Evolutionary conservation across 2,888 invertebrate genomes (phyloP).

Genomic region (Cepaea hortensis): DNA sequence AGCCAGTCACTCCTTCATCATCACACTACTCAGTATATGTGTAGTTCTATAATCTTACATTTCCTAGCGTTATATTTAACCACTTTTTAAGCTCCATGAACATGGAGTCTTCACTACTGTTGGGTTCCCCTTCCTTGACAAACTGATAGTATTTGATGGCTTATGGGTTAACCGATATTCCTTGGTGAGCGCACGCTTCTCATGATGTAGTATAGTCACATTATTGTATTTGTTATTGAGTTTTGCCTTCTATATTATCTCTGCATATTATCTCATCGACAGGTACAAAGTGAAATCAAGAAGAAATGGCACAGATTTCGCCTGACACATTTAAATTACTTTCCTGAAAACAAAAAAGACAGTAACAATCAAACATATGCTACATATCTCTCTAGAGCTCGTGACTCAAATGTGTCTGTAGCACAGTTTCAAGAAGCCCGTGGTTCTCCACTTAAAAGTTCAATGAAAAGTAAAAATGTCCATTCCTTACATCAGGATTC

Average conservation of each 20-base stretch:
- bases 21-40: too few relatives aligned
- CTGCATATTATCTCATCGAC: neutral
- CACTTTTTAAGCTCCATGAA: too few relatives aligned
- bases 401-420: constrained; percentile 35
- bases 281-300: constrained; percentile 49
- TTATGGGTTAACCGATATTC: too few relatives aligned
- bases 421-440: constrained; percentile 31
- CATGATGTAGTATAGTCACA: too few relatives aligned
- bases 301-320: constrained; percentile 49
- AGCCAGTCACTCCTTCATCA: too few relatives aligned
- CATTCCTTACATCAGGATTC: constrained; percentile 12
- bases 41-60: too few relatives aligned
- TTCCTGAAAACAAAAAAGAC: constrained; percentile 30
- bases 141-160: too few relatives aligned
- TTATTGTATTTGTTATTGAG: too few relatives aligned
- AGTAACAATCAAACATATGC: constrained; percentile 40
- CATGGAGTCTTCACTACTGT: too few relatives aligned
- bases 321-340: constrained; percentile 20
- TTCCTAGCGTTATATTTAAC: too few relatives aligned
- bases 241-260: neutral
- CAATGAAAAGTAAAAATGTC: neutral
- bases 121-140: too few relatives aligned
- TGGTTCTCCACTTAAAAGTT: neutral
- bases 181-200: too few relatives aligned
- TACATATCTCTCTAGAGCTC: constrained; percentile 38